Conservation (phyloP, 2,888 invertebrate species). For the Plebejus argus region DNA sequence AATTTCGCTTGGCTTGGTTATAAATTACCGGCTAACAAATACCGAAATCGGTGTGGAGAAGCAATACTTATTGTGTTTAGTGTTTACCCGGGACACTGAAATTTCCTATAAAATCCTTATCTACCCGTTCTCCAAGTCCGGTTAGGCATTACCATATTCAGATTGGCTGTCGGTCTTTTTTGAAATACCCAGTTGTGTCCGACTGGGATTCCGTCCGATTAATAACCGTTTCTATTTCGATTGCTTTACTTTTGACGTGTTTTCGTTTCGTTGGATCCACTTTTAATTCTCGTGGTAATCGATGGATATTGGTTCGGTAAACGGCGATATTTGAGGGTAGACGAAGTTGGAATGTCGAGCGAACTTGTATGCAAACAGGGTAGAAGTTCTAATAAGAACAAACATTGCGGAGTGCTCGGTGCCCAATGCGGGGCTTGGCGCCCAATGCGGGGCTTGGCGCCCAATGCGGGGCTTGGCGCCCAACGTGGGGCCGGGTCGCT, state of each 20-base stretch:
- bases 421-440: conserved; percentile 49
- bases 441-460: conserved; percentile 48
- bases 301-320: conserved; percentile 12
- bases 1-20: neutral
- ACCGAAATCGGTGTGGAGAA: neutral
- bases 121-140: conserved; percentile 71
- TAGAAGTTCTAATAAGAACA: conserved; percentile 72
- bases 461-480: conserved; percentile 40
- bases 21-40: neutral
- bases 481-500: conserved; percentile 46
- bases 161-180: conserved; percentile 58
- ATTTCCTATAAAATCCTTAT: conserved; percentile 71
- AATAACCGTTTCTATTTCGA: conserved; percentile 53
- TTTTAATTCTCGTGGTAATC: neutral
- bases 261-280: conserved; percentile 20
- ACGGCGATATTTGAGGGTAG: conserved; percentile 40
- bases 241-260: conserved; percentile 44
- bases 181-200: conserved; percentile 52
- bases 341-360: conserved; percentile 51
- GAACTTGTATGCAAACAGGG: conserved; percentile 62
- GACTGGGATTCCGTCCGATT: conserved; percentile 46
- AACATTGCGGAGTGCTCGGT: conserved; percentile 63
- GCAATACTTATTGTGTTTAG: conserved; percentile 37
- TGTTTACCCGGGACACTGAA: conserved; percentile 54
- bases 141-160: conserved; percentile 70